Percentiles rank a stretch among this genome's conserved stretches.
phyloP scores from a whole-genome alignment of 2,888 invertebrate species.

The Napeogenes inachia region DNA sequence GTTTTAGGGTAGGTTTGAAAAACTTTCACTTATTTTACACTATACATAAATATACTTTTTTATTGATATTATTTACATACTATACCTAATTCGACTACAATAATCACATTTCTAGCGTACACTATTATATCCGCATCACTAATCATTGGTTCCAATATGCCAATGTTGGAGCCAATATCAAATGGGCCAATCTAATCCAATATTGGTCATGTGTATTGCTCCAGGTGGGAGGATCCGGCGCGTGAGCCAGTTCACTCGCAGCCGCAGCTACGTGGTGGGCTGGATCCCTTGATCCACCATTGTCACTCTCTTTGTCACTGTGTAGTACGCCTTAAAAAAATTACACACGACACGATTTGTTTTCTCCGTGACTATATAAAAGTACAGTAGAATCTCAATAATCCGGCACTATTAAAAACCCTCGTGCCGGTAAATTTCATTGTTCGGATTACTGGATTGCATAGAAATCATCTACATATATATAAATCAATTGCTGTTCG shows the following conservation, averaged over 20 bases:
- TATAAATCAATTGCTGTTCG: too few relatives aligned
- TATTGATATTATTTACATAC: too few relatives aligned
- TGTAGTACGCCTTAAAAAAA: constrained; percentile 32
- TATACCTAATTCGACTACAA: too few relatives aligned
- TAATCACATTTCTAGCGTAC: too few relatives aligned
- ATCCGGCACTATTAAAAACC: too few relatives aligned
- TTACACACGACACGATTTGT: not conserved
- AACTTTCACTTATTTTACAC: not conserved
- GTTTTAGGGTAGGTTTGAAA: not conserved
- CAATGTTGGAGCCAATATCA: not conserved
- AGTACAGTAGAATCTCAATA: too few relatives aligned
- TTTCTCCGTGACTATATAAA: not conserved
- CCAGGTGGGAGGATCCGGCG: constrained; percentile 86
- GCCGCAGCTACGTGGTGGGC: constrained; percentile 89
- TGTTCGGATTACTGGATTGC: too few relatives aligned
- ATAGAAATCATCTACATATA: too few relatives aligned
- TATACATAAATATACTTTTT: constrained; percentile 1
- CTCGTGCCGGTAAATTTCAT: too few relatives aligned
- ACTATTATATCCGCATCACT: too few relatives aligned
- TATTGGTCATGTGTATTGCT: constrained; percentile 18
- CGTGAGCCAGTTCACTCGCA: constrained; percentile 84
- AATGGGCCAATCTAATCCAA: not conserved
- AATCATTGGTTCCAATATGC: not conserved
- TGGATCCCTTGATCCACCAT: constrained; percentile 68
- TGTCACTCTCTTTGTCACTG: constrained; percentile 41